A percentile compares a stretch with the other conserved stretches of the same genome.
phyloP scores from a whole-genome alignment of 2,113 vertebrate species.

The Hirundichthys speculiger region DNA sequence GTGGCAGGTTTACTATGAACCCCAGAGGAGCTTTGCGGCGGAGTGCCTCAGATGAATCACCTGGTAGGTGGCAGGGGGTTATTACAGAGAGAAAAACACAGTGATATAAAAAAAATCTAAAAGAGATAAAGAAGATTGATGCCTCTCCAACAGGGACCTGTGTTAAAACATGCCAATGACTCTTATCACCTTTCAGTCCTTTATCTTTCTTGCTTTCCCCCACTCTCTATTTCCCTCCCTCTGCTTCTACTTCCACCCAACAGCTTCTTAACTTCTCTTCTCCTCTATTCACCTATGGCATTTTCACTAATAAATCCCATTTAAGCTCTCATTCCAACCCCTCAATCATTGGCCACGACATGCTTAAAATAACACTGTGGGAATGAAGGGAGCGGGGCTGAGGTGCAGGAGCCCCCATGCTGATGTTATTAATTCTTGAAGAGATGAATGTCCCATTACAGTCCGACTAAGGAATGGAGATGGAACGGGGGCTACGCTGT shows the following conservation, averaged over 20 bases:
- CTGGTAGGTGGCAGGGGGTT: slow-evolving; percentile 71
- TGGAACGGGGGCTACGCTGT: slow-evolving; percentile 69
- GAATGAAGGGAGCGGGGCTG: slow-evolving; percentile 51
- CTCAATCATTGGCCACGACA: slow-evolving; percentile 75
- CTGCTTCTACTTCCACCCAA: slow-evolving; percentile 15
- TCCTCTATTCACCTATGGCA: slow-evolving; percentile 40
- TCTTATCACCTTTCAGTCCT: slow-evolving; percentile 62
- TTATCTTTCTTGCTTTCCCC: slow-evolving; percentile 30
- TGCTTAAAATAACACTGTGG: slow-evolving; percentile 81
- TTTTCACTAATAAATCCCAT: slow-evolving; percentile 79
- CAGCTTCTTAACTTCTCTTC: slow-evolving; percentile 48
- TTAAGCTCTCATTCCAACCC: slow-evolving; percentile 72
- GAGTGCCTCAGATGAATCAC: slow-evolving; percentile 71
- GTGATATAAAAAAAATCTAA: slow-evolving; percentile 69
- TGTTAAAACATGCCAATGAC: slow-evolving; percentile 68
- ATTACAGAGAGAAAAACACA: slow-evolving; percentile 72
- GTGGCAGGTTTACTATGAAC: slow-evolving; percentile 61
- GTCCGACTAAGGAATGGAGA: slow-evolving; percentile 74
- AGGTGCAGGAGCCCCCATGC: slow-evolving; percentile 57
- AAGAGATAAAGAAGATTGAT: slow-evolving; percentile 80
- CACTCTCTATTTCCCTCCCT: slow-evolving; percentile 24
- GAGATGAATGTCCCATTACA: slow-evolving; percentile 83
- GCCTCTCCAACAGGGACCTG: slow-evolving; percentile 50
- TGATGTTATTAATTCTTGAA: slow-evolving; percentile 81
- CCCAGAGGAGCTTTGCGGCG: slow-evolving; percentile 51